A percentile compares a stretch with the other conserved stretches of the same genome.
These are phyloP conservation scores for Rattus norvegicus DNA, from an alignment of 2,113 vertebrate species.

Conservation along the genomic window DNA sequence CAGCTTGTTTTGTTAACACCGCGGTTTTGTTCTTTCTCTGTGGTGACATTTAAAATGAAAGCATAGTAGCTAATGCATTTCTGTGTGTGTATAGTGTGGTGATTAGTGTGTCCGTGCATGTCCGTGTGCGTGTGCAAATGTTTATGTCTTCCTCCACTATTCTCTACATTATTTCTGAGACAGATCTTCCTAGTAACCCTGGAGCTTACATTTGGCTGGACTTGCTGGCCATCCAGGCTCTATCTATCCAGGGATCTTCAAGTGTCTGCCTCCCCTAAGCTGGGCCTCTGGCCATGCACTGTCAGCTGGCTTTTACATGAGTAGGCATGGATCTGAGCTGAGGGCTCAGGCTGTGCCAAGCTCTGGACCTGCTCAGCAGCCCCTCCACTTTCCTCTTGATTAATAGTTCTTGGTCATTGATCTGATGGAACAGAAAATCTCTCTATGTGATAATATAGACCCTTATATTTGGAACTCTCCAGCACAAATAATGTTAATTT, in stretches of 20 bases:
- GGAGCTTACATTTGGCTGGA: not conserved
- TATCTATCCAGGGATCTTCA: no score
- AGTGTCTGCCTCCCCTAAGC: no score
- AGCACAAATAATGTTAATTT: constrained; percentile 4
- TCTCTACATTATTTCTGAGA: not conserved
- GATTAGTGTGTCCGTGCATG: not conserved
- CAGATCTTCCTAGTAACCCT: not conserved
- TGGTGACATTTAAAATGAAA: constrained; percentile 48
- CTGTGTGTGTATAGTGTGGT: not conserved
- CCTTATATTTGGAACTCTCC: constrained; percentile 24
- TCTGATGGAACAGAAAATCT: not conserved
- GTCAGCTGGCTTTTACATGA: not conserved
- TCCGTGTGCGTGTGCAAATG: not conserved
- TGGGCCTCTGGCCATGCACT: not conserved
- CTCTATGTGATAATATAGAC: not conserved
- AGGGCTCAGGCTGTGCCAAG: not conserved
- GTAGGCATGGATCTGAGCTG: not conserved
- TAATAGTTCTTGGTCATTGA: not conserved
- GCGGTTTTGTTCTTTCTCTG: constrained; percentile 23
- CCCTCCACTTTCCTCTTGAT: not conserved
- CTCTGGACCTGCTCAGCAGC: no score
- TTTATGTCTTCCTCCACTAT: not conserved
- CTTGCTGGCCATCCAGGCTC: not conserved
- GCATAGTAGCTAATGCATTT: not conserved
- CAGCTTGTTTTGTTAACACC: not conserved